A percentile compares a stretch with the other conserved stretches of the same genome.
Conservation (phyloP, 2,113 vertebrate species). For the Odontesthes bonariensis region DNA sequence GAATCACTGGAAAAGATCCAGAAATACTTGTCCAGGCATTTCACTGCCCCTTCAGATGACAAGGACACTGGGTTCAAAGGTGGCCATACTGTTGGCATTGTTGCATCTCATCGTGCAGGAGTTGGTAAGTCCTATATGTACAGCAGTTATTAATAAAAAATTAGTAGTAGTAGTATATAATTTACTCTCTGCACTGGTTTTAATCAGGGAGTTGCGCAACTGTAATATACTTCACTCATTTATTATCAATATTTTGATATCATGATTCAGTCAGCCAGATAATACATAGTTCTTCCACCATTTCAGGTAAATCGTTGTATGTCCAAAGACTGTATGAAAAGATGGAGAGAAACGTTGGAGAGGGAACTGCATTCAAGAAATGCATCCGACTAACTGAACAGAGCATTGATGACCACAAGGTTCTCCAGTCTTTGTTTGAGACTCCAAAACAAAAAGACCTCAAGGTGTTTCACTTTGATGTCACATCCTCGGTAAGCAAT, state of each 20-base stretch:
- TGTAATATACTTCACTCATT: not conserved
- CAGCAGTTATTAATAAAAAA: not conserved
- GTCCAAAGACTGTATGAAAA: conserved; percentile 83
- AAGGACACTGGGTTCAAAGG: conserved; percentile 83
- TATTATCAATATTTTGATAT: not conserved
- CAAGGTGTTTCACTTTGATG: conserved; percentile 89
- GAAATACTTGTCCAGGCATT: conserved; percentile 84
- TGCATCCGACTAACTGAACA: conserved; percentile 85
- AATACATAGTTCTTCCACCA: not conserved
- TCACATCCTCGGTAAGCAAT: conserved; percentile 87
- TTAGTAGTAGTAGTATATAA: no score
- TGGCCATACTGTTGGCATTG: conserved; percentile 83
- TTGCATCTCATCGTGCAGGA: conserved; percentile 87
- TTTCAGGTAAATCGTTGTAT: conserved; percentile 89
- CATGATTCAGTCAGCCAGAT: not conserved
- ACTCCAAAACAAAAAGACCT: conserved; percentile 63
- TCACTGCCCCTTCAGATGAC: conserved; percentile 45
- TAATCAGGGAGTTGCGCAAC: not conserved
- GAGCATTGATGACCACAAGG: conserved; percentile 84
- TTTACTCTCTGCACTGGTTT: not conserved
- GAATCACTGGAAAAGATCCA: conserved; percentile 72
- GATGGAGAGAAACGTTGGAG: conserved; percentile 55
- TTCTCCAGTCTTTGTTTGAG: conserved; percentile 82
- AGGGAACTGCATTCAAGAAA: conserved; percentile 69
- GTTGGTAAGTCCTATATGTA: conserved; percentile 83